phyloP scores from a whole-genome alignment of 2,888 invertebrate species.

The Mimachlamys varia region DNA sequence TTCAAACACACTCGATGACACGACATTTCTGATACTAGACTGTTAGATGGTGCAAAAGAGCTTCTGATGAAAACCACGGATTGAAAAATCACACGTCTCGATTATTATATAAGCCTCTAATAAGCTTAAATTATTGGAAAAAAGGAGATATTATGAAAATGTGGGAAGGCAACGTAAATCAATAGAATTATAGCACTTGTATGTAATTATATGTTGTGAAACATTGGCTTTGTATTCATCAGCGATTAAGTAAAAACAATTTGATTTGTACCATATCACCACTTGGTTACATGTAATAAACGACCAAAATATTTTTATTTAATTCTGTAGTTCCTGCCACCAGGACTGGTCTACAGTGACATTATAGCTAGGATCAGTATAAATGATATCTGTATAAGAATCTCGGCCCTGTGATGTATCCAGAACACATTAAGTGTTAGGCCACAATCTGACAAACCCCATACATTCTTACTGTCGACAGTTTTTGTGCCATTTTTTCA shows the following conservation, averaged over 20 bases:
- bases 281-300: not conserved
- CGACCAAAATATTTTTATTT: not conserved
- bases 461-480: constrained; percentile 41
- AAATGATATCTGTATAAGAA: not conserved
- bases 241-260: not conserved
- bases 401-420: not conserved
- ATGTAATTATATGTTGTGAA: too few relatives aligned
- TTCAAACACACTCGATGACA: too few relatives aligned
- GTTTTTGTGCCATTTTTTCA: constrained; percentile 44
- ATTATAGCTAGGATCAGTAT: not conserved
- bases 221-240: too few relatives aligned
- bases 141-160: too few relatives aligned
- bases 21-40: too few relatives aligned
- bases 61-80: too few relatives aligned
- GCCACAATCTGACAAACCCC: constrained; percentile 36
- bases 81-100: too few relatives aligned
- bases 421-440: constrained; percentile 18
- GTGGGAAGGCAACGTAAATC: too few relatives aligned
- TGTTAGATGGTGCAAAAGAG: too few relatives aligned
- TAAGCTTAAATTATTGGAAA: too few relatives aligned
- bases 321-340: not conserved
- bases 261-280: not conserved
- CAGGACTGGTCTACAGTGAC: not conserved
- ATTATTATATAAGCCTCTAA: too few relatives aligned
- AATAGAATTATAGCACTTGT: too few relatives aligned